Evolutionary conservation across 2,797 vertebrate genomes (phyloP).

Genomic region (Anomalospiza imberbis): DNA sequence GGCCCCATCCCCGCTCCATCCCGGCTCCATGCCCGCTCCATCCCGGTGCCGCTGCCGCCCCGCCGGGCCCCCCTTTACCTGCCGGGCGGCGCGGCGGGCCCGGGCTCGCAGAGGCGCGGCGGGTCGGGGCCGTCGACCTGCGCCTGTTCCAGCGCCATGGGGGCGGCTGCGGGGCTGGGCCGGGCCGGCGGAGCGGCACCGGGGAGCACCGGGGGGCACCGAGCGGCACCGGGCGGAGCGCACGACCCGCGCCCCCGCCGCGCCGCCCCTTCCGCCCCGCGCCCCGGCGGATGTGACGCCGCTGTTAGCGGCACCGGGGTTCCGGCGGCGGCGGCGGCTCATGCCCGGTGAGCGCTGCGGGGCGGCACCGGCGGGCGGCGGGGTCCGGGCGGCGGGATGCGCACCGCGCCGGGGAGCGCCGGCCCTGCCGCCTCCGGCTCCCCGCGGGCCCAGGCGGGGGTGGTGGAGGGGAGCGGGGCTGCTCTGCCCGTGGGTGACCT

Average conservation of each 20-base stretch:
- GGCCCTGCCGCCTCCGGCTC: not conserved
- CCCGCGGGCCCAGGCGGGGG: not conserved
- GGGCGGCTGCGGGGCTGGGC: not conserved
- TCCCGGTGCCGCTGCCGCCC: not conserved
- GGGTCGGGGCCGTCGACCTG: slow-evolving; percentile 23
- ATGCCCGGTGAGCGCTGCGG: not conserved
- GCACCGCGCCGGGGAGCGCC: not conserved
- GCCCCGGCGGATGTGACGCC: not conserved
- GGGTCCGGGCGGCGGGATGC: not conserved
- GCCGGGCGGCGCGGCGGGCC: not conserved
- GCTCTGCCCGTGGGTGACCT: not conserved
- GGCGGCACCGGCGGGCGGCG: not conserved
- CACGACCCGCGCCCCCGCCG: not conserved
- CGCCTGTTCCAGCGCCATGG: slow-evolving; percentile 6
- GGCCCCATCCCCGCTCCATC: not conserved
- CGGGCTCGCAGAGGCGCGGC: slow-evolving; percentile 15
- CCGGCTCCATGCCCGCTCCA: not conserved
- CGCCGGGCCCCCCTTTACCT: not conserved
- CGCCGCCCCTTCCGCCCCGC: not conserved
- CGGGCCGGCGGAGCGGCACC: not conserved
- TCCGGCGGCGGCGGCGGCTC: not conserved
- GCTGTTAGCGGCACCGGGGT: not conserved
- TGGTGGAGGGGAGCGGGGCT: not conserved
- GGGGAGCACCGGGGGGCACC: not conserved
- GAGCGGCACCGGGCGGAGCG: not conserved